Base-by-base conservation (phyloP, 1,140 invertebrate species). In the Planococcus citri region DNA sequence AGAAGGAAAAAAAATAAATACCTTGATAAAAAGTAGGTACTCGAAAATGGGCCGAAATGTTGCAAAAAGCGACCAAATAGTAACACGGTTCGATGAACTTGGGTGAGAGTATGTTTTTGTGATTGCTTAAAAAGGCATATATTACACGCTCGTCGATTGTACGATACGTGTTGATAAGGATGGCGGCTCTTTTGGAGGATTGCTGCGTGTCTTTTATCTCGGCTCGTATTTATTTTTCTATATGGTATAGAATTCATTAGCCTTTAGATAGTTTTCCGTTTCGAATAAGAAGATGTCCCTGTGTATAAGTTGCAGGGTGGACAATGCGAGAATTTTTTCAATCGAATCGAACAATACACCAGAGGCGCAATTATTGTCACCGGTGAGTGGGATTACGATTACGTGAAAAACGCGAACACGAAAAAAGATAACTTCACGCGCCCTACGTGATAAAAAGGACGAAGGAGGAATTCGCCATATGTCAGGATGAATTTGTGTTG, bases 61-160 rank as follows among this genome's bases (percentile, higher is more conserved):
- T n/a, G n/a, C n/a, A n/a, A n/a, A n/a, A n/a, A n/a, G n/a, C n/a
- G n/a, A n/a, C n/a, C n/a, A n/a, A n/a, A n/a, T n/a, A n/a, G n/a
- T n/a, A 51, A 17, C n/a, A 25, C 60, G 60, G 22, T 25, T 64
- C 22, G 60, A 12, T 64, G 25, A 64, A 64, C 25, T 20, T 10
- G 22, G 14, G 24, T 21, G 60, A 64, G 25, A 64, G 60, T 24
- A 25, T n/a, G 41, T 51, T 51, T 64, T 64, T 64, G 25, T 64
- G 60, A 10, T 64, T 64, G 60, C 17, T 27, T 64, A 64, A 64
- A 64, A 64, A 64, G 60, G 60, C 60, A n/a, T n/a, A 27, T 64
- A 27, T 64, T 64, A 25, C 60, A 20, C n/a, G n/a, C n/a, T 64
- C 25, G 60, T 4, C 60, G 60, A 64, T 64, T 64, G 41, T n/a